Evolutionary conservation across 1,140 invertebrate genomes (phyloP).

Genomic region (Nomia melanderi): DNA sequence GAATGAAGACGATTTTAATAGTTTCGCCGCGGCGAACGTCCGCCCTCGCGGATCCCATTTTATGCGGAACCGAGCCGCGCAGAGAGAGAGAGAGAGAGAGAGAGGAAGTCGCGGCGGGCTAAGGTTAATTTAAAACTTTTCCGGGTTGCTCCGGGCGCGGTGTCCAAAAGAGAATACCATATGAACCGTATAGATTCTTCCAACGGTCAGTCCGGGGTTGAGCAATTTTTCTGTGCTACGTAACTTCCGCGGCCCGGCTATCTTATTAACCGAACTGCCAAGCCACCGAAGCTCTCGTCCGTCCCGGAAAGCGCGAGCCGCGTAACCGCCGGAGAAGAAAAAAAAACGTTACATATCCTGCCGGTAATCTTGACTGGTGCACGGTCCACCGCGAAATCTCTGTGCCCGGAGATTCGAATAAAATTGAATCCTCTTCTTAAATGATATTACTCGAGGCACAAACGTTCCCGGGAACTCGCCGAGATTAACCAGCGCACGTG

Average conservation of each 20-base stretch:
- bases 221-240: slow-evolving; percentile 8
- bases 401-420: background rate
- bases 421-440: background rate
- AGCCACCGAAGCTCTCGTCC: background rate
- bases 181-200: slow-evolving; percentile 18
- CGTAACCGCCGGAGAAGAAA: background rate
- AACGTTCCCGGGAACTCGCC: background rate
- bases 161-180: slow-evolving; percentile 38
- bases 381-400: background rate
- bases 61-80: slow-evolving; percentile 5
- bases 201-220: background rate
- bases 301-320: background rate
- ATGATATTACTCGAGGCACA: background rate
- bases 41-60: slow-evolving; percentile 38
- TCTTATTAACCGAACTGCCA: slow-evolving; percentile 4
- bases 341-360: background rate
- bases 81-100: too few relatives aligned
- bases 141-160: background rate
- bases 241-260: too few relatives aligned
- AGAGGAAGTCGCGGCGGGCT: background rate
- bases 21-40: background rate
- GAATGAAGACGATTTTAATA: slow-evolving; percentile 39
- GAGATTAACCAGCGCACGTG: background rate
- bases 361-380: background rate
- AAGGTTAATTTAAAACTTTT: slow-evolving; percentile 47